phyloP scores from a whole-genome alignment of 1,140 invertebrate genomes.

The Schlechtendalia chinensis region DNA sequence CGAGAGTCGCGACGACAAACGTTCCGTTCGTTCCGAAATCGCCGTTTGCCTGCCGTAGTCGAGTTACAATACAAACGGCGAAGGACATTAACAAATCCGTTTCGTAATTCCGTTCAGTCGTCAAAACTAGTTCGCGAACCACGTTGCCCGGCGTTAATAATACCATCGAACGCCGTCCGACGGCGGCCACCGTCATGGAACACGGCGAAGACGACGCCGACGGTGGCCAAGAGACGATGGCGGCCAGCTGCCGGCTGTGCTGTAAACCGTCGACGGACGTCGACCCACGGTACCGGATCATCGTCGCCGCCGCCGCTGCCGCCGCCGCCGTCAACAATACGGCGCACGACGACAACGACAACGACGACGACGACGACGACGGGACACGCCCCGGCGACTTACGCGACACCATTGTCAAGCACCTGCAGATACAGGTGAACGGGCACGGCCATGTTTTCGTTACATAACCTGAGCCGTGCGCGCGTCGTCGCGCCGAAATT shows the following conservation, averaged over 20 bases:
- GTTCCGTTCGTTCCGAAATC: no score
- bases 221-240: background rate
- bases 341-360: no score
- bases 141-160: no score
- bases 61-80: no score
- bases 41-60: no score
- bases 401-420: slow-evolving; percentile 39
- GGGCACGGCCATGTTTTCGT: background rate
- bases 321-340: no score
- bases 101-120: no score
- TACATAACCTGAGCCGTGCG: background rate
- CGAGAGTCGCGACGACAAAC: background rate
- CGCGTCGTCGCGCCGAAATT: no score
- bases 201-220: background rate
- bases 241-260: slow-evolving; percentile 11
- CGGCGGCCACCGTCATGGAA: background rate
- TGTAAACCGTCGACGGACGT: background rate
- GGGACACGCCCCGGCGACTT: slow-evolving; percentile 22
- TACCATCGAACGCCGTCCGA: no score
- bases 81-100: no score
- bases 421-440: slow-evolving; percentile 38
- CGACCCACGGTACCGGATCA: background rate
- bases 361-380: background rate
- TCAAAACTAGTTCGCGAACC: no score
- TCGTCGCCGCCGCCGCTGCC: background rate